phyloP scores from a whole-genome alignment of 2,888 invertebrate species.

The Drosophila anceps region DNA sequence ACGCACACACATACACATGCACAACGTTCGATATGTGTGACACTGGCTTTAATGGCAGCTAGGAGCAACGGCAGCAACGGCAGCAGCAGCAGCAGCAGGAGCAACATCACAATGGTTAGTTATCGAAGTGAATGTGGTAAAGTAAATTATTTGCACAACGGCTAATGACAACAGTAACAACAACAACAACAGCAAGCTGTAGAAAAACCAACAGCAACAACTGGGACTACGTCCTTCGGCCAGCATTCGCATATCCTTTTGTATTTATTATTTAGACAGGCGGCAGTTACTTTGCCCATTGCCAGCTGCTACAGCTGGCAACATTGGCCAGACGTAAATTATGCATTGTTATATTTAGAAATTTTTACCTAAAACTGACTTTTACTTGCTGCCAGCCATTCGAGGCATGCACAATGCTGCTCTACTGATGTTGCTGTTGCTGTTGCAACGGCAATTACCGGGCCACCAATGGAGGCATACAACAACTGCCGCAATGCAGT shows the following conservation, averaged over 20 bases:
- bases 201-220: slow-evolving; percentile 26
- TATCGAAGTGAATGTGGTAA: slow-evolving; percentile 80
- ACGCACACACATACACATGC: slow-evolving; percentile 35
- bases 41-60: slow-evolving; percentile 66
- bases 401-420: slow-evolving; percentile 5
- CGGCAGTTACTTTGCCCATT: slow-evolving; percentile 67
- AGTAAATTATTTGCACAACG: slow-evolving; percentile 81
- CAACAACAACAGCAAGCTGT: slow-evolving; percentile 17
- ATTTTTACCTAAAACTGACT: slow-evolving; percentile 68
- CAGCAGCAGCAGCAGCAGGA: slow-evolving; percentile 63
- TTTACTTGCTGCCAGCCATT: slow-evolving; percentile 37
- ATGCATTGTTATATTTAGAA: slow-evolving; percentile 79
- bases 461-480: slow-evolving; percentile 41
- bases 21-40: slow-evolving; percentile 52
- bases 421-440: slow-evolving; percentile 7
- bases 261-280: slow-evolving; percentile 78
- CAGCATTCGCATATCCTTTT: slow-evolving; percentile 60
- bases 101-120: slow-evolving; percentile 78
- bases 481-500: slow-evolving; percentile 78
- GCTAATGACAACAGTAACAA: slow-evolving; percentile 77
- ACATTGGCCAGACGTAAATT: slow-evolving; percentile 66
- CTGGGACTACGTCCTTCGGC: slow-evolving; percentile 28
- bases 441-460: slow-evolving; percentile 64
- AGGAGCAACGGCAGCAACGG: slow-evolving; percentile 52
- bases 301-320: slow-evolving; percentile 64